Evolutionary conservation across 2,888 invertebrate genomes (phyloP), one percentile per base, ranked within the genome.

Genomic region (Torymus tubicola): DNA sequence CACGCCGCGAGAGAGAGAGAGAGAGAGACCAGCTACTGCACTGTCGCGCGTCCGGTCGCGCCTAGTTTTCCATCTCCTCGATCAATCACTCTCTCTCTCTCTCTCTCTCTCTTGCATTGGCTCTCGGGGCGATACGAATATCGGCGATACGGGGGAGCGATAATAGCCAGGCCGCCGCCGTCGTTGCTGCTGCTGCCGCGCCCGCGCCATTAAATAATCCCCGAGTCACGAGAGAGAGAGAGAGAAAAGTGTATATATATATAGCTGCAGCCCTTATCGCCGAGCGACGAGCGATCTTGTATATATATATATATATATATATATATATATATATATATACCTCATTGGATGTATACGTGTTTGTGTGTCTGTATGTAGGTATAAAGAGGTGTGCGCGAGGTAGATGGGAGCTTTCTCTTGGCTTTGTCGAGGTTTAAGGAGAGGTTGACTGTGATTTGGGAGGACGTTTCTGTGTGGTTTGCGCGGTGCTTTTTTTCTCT

Each of bases 51-150:
- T 75, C 65, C 74, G 70, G 65, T 70, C 75, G 50, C 79, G 53
- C 79, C 79, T 74, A 79, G 55, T 79, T 74, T 74, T 57, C 61
- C 79, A 69, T 68, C 72, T 79, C 73, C 24, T 60, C 80, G 80
- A 80, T 80, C 76, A 72, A 76, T 80, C 76, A 76, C 68, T 57
- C n/a, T 57, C 52, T 5, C 64, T 24, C 21, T 57, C 52, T 5
- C 64, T 24, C 21, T 24, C 42, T n/a, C 64, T 24, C 21, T 21
- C 21, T 21, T 21, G 21, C 21, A 13, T 18, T n/a, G n/a, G 63
- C 52, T 50, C 52, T 12, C 13, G 11, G 12, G 31, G 16, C 24
- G 16, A 31, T 63, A 64, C 60, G 57, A 14, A 24, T 16, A 55
- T n/a, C 65, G 42, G 42, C 42, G 63, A 79, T 64, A 60, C 50